These are phyloP conservation scores for Uromys caudimaculatus DNA, from an alignment of 2,797 vertebrate species.

Conservation along the genomic window DNA sequence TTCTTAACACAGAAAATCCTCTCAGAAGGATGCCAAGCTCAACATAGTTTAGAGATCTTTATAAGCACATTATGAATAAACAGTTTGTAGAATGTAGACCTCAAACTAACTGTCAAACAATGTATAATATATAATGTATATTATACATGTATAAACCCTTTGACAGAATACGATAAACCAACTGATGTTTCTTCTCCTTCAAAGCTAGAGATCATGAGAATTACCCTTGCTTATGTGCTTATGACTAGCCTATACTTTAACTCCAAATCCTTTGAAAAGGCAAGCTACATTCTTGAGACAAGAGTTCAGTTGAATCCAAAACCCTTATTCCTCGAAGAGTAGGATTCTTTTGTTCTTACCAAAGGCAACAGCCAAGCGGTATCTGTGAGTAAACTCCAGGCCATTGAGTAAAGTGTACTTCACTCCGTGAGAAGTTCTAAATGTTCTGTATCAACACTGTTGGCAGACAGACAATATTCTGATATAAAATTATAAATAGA, in stretches of 20 bases:
- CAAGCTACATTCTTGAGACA: not conserved
- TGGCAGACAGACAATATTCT: not conserved
- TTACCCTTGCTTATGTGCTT: not conserved
- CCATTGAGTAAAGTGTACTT: not conserved
- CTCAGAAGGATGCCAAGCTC: not conserved
- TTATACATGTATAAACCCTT: not conserved
- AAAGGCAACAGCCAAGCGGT: not conserved
- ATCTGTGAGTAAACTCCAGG: not conserved
- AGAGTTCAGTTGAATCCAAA: not conserved
- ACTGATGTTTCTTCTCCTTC: not conserved
- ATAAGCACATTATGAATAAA: not conserved
- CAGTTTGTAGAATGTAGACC: not conserved
- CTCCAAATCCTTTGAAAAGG: not conserved
- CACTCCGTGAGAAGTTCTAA: not conserved
- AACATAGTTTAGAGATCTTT: not conserved
- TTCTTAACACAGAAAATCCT: not conserved
- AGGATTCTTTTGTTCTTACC: accelerated
- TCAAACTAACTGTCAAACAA: not conserved
- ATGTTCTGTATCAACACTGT: not conserved
- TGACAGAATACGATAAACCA: not conserved
- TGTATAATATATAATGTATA: not conserved
- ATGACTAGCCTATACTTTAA: not conserved
- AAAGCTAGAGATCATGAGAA: not conserved
- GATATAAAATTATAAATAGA: not conserved
- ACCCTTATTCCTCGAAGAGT: not conserved